Evolutionary conservation across 2,113 vertebrate genomes (phyloP).

Genomic region (rat (Rattus norvegicus)): DNA sequence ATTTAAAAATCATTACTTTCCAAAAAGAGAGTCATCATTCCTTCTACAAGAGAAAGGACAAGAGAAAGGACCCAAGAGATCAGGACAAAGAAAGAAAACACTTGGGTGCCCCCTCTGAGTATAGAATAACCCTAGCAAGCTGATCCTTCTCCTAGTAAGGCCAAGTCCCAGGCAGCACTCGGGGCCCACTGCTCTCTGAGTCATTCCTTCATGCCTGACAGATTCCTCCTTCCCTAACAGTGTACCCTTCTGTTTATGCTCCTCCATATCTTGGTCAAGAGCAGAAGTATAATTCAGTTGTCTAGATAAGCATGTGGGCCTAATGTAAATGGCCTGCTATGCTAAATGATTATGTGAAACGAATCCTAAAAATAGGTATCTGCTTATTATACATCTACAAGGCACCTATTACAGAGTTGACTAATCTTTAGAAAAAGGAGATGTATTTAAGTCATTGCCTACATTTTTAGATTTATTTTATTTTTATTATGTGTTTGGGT

Average conservation of each 20-base stretch:
- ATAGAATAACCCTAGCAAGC: not conserved
- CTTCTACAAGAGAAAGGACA: not conserved
- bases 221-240: not conserved
- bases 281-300: conserved; percentile 66
- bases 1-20: not conserved
- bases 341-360: conserved; percentile 62
- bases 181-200: not conserved
- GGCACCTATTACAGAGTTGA: conserved; percentile 68
- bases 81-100: not conserved
- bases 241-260: not conserved
- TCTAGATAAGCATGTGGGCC: conserved; percentile 46
- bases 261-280: not conserved
- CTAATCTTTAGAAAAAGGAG: conserved; percentile 29
- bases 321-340: conserved; percentile 48
- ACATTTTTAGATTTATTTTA: not conserved
- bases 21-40: conserved; percentile 10
- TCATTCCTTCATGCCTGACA: not conserved
- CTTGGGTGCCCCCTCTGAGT: not conserved
- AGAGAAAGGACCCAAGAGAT: not conserved
- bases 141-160: not conserved
- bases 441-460: conserved; percentile 43
- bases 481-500: not conserved
- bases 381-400: conserved; percentile 59
- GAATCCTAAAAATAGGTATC: conserved; percentile 71
- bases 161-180: fast-evolving